These are phyloP conservation scores for Bubo bubo DNA, from an alignment of 2,113 vertebrate genomes.

Conservation along the genomic window DNA sequence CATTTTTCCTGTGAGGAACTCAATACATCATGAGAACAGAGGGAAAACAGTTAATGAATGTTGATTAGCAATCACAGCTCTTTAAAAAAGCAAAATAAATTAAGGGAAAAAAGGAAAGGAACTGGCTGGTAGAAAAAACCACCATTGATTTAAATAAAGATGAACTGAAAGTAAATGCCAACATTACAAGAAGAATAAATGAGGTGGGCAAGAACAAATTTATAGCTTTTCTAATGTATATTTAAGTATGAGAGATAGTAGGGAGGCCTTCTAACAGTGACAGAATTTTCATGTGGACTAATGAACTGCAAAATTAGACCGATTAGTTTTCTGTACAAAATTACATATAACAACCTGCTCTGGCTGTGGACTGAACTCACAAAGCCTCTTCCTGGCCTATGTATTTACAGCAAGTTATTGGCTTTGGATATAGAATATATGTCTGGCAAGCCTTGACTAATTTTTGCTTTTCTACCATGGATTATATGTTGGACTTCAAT, in stretches of 20 bases:
- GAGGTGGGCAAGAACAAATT: neutral
- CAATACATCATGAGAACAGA: neutral
- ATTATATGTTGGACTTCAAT: neutral
- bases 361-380: neutral
- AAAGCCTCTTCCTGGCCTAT: neutral
- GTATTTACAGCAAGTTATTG: neutral
- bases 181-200: neutral
- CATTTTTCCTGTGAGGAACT: neutral
- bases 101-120: neutral
- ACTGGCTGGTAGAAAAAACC: neutral
- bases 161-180: neutral
- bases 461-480: neutral
- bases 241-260: neutral
- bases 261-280: neutral
- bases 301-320: neutral
- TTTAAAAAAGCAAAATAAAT: neutral
- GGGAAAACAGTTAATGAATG: neutral
- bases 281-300: neutral
- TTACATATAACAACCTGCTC: neutral
- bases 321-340: neutral
- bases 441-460: neutral
- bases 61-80: conserved; percentile 1
- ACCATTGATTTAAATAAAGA: neutral
- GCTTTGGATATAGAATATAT: neutral
- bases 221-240: neutral